These are phyloP conservation scores for Sebastes oblongus DNA, from an alignment of 2,797 vertebrate genomes.

Conservation along the genomic window DNA sequence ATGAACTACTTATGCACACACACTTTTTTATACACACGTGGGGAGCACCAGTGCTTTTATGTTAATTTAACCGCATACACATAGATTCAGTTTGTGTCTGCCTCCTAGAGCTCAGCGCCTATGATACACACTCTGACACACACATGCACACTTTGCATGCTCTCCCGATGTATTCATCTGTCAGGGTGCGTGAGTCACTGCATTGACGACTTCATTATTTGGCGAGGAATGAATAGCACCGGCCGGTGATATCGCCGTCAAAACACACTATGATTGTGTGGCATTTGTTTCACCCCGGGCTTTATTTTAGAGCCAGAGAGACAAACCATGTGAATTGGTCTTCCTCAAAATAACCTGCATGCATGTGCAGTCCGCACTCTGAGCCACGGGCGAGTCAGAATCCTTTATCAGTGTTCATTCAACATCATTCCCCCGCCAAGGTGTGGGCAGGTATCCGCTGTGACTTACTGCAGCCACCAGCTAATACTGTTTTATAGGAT, in stretches of 20 bases:
- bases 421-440: conserved; percentile 39
- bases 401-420: conserved; percentile 58
- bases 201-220: conserved; percentile 60
- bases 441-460: conserved; percentile 18
- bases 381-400: conserved; percentile 48
- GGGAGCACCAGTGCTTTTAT: conserved; percentile 16
- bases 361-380: conserved; percentile 38
- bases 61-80: conserved; percentile 38
- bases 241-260: conserved; percentile 54
- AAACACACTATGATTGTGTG: conserved; percentile 41
- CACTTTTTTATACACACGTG: conserved; percentile 10
- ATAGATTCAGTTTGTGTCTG: conserved; percentile 12
- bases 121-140: conserved; percentile 31
- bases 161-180: conserved; percentile 51
- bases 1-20: conserved; percentile 9
- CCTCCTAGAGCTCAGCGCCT: conserved; percentile 9
- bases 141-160: conserved; percentile 18
- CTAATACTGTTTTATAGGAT: conserved; percentile 50
- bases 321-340: conserved; percentile 35
- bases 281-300: conserved; percentile 33
- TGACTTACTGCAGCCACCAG: conserved; percentile 58
- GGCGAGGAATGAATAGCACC: conserved; percentile 41
- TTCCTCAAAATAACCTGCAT: conserved; percentile 46
- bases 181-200: conserved; percentile 62
- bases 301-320: conserved; percentile 34